Base-by-base conservation (phyloP, 2,888 invertebrate genomes). In the Ceramica pisi region DNA sequence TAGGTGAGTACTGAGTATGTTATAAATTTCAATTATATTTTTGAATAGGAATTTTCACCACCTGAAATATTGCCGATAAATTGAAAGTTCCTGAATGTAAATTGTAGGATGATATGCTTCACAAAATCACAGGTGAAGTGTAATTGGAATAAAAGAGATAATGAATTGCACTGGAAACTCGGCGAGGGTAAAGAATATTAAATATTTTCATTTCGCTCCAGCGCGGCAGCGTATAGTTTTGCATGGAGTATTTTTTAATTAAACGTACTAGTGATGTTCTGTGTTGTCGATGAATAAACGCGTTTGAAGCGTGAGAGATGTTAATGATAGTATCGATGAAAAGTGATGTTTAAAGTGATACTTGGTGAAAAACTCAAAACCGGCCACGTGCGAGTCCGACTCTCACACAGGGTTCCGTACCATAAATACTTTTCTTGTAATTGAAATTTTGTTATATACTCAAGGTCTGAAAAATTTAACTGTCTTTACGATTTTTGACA, bases 161-260 rank as follows among this genome's bases (percentile, higher is more conserved):
- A 85, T 74, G 70, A 85, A 86, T 80, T 71, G 86, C 72, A 51
- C 61, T 23, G 61, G 69, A 55, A 80, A 66, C 83, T 80, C 64
- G 61, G 12, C 21, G 64, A 55, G 71, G 78, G 75, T 78, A 81
- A 86, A 77, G 84, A 74, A 76, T 84, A 83, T 84, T 85, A 83
- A 80, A 86, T 86, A 85, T 85, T 84, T 85, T 85, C 84, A 82
- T 78, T 82, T 83, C 70, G 63, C 78, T 80, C 72, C 50, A 69
- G 59, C 70, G 63, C 78, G 79, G 71, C 50, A 69, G 59, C 66
- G 77, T 79, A 80, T 83, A 81, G 86, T 83, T 87, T 83, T 86
- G 84, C 86, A 86, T 83, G 79, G 84, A 87, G 84, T 84, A 85
- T 87, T 90, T 90, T 90, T 91, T 90, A 90, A 90, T 91, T 90